phyloP scores from a whole-genome alignment of 2,797 vertebrate genomes.

The Hippopotamyrus pictus region DNA sequence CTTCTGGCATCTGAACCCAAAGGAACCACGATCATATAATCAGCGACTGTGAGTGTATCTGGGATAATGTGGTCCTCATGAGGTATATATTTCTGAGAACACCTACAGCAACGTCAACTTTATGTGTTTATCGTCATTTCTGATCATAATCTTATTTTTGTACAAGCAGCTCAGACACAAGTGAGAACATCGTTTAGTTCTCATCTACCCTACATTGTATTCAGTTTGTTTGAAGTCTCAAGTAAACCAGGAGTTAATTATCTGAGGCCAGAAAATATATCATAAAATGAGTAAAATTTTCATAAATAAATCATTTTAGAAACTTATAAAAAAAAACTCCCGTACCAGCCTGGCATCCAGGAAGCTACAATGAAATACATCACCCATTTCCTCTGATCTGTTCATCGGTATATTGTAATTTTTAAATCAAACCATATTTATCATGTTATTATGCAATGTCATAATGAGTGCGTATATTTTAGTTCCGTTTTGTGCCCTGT shows the following conservation, averaged over 20 bases:
- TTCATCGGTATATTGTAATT: not conserved
- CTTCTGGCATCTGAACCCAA: slow-evolving; percentile 4
- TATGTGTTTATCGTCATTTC: not conserved
- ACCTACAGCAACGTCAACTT: not conserved
- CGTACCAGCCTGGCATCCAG: not conserved
- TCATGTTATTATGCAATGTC: not conserved
- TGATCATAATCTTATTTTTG: not conserved
- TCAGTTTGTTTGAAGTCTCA: not conserved
- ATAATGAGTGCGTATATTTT: not conserved
- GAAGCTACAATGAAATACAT: not conserved
- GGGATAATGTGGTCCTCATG: not conserved
- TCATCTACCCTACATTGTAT: not conserved
- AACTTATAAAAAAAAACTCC: not conserved
- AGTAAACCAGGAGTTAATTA: not conserved
- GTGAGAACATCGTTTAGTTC: not conserved
- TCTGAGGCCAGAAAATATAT: not conserved
- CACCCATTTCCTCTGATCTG: not conserved
- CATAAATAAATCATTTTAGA: not conserved
- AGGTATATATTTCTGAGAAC: not conserved
- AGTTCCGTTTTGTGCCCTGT: not conserved
- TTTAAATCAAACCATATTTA: not conserved
- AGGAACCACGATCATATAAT: not conserved
- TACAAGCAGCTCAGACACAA: not conserved
- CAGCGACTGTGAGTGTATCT: not conserved
- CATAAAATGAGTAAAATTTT: not conserved